Percentiles rank a stretch among this genome's conserved stretches.
Conservation (phyloP, 2,113 vertebrate genomes). For the Leiothrix lutea region DNA sequence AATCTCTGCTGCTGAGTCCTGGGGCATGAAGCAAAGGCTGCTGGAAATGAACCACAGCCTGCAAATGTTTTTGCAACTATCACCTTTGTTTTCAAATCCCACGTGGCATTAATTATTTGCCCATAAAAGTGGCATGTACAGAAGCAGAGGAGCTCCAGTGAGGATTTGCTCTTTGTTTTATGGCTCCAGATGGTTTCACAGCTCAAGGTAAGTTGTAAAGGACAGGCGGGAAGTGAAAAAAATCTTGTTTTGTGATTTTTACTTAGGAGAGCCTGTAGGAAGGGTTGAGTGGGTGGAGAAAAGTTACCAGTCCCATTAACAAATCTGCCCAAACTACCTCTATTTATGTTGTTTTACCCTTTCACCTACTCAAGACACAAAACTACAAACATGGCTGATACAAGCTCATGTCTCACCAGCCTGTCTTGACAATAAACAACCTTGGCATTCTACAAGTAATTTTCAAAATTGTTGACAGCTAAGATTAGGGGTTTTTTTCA, state of each 20-base stretch:
- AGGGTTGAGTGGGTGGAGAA: not conserved
- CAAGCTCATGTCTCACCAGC: not conserved
- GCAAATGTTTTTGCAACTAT: not conserved
- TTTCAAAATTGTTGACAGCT: not conserved
- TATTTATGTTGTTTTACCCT: not conserved
- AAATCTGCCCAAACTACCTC: not conserved
- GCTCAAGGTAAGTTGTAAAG: slow-evolving; percentile 5
- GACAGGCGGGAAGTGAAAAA: not conserved
- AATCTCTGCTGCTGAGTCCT: not conserved
- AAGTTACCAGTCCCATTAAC: not conserved
- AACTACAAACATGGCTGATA: not conserved
- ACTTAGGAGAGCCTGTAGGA: not conserved
- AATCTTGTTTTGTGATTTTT: not conserved
- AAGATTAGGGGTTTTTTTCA: not conserved
- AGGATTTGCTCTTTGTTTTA: slow-evolving; percentile 7
- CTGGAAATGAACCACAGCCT: not conserved
- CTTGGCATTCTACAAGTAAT: not conserved
- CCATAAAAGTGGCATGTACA: not conserved
- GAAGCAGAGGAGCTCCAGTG: not conserved
- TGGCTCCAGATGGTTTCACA: not conserved
- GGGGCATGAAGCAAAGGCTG: not conserved
- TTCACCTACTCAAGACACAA: not conserved
- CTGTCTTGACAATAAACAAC: not conserved
- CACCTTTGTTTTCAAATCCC: not conserved
- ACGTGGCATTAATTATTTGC: not conserved